Conservation (phyloP, 92 coral and sea anemone genomes). For the Plumapathes pennacea region DNA sequence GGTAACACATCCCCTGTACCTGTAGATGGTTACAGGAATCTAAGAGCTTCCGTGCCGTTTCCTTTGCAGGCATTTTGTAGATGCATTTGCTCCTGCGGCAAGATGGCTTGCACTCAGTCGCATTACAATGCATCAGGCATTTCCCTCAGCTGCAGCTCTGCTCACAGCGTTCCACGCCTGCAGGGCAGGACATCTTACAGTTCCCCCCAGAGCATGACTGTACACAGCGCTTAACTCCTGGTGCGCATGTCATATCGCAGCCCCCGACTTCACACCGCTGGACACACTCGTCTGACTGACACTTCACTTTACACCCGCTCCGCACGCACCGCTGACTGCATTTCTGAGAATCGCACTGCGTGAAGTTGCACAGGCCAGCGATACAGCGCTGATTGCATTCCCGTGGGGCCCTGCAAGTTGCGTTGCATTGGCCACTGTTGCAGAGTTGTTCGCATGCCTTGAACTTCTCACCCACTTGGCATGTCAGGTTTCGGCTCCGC, state of each 20-base stretch:
- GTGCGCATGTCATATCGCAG: constrained; percentile 68
- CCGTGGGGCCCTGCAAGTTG: constrained; percentile 52
- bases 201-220: constrained; percentile 67
- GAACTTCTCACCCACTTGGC: constrained; percentile 49
- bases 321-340: constrained; percentile 71
- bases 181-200: constrained; percentile 68
- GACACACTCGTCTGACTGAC: constrained; percentile 50
- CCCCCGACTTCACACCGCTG: constrained; percentile 73
- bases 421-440: constrained; percentile 61
- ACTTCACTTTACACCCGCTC: constrained; percentile 74
- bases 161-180: constrained; percentile 67
- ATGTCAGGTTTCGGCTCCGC: constrained; percentile 53
- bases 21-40: constrained; percentile 52
- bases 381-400: constrained; percentile 72
- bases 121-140: constrained; percentile 72
- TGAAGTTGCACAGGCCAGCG: constrained; percentile 69
- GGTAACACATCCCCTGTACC: constrained; percentile 49
- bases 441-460: constrained; percentile 65
- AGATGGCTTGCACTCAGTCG: constrained; percentile 41
- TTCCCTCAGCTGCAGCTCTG: constrained; percentile 65
- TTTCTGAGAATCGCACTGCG: constrained; percentile 44
- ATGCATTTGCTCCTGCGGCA: constrained; percentile 63
- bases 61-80: constrained; percentile 12
- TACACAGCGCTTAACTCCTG: constrained; percentile 55
- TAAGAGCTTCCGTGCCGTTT: constrained; percentile 6